phyloP scores from a whole-genome alignment of 2,888 invertebrate species.

The Anthoptus insignis region DNA sequence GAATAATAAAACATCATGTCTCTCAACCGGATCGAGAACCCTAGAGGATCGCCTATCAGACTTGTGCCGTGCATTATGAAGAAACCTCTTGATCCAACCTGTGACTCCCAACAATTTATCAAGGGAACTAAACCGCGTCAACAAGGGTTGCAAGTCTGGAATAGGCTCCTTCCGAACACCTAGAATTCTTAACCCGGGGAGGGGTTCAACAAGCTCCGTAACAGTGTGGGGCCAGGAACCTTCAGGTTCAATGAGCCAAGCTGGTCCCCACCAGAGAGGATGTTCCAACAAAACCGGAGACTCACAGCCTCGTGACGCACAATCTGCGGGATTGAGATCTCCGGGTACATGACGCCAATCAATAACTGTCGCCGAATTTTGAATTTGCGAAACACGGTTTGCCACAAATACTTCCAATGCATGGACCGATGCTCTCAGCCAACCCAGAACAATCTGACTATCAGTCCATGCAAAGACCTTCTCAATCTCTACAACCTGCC shows the following conservation, averaged over 20 bases:
- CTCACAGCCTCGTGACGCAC: constrained; percentile 34
- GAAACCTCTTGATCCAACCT: background rate
- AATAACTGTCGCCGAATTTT: background rate
- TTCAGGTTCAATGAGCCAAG: constrained; percentile 36
- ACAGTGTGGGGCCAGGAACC: constrained; percentile 47
- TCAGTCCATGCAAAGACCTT: constrained; percentile 19
- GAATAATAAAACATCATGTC: background rate
- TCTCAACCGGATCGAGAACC: background rate
- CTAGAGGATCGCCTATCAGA: background rate
- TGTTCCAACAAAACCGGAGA: constrained; percentile 7
- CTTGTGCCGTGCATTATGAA: background rate
- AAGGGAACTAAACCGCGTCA: background rate
- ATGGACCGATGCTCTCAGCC: constrained; percentile 22
- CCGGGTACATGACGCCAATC: constrained; percentile 38
- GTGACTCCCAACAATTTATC: background rate
- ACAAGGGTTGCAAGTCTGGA: background rate
- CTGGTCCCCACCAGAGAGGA: constrained; percentile 31
- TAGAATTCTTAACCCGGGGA: constrained; percentile 4
- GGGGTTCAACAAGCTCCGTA: background rate
- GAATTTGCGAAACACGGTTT: background rate
- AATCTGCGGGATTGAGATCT: constrained; percentile 38
- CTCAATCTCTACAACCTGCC: background rate
- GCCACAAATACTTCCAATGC: background rate
- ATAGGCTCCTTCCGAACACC: background rate
- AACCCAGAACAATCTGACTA: constrained; percentile 22